Evolutionary conservation across 2,888 invertebrate species (phyloP).

Genomic region (Eucera pruinosa): DNA sequence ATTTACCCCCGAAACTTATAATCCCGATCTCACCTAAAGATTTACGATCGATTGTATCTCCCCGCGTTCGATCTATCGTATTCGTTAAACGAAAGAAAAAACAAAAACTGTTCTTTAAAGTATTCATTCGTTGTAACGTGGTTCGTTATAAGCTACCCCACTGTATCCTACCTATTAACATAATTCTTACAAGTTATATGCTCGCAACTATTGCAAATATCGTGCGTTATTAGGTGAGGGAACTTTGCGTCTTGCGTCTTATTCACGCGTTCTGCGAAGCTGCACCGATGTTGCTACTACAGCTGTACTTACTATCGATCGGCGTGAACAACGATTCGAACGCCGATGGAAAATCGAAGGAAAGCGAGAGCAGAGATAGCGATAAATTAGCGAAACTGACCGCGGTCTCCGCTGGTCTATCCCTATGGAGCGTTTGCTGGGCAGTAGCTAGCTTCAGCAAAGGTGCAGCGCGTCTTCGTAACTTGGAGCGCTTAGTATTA

Average conservation of each 20-base stretch:
- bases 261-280: constrained; percentile 95
- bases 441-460: constrained; percentile 95
- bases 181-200: no score
- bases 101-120: no score
- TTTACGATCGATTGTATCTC: no score
- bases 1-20: no score
- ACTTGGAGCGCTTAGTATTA: constrained; percentile 92
- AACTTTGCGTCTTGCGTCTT: constrained; percentile 90
- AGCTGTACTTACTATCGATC: constrained; percentile 89
- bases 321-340: constrained; percentile 70
- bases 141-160: no score
- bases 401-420: constrained; percentile 92
- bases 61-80: no score
- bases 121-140: no score
- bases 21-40: no score
- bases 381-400: constrained; percentile 90
- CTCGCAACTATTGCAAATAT: no score
- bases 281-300: constrained; percentile 93
- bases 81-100: no score
- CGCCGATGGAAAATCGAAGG: constrained; percentile 60
- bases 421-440: constrained; percentile 95
- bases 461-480: constrained; percentile 90
- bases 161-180: no score
- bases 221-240: constrained; percentile 84
- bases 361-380: constrained; percentile 76